Conservation (phyloP, 2,888 invertebrate genomes). For the Xestobium rufovillosum region DNA sequence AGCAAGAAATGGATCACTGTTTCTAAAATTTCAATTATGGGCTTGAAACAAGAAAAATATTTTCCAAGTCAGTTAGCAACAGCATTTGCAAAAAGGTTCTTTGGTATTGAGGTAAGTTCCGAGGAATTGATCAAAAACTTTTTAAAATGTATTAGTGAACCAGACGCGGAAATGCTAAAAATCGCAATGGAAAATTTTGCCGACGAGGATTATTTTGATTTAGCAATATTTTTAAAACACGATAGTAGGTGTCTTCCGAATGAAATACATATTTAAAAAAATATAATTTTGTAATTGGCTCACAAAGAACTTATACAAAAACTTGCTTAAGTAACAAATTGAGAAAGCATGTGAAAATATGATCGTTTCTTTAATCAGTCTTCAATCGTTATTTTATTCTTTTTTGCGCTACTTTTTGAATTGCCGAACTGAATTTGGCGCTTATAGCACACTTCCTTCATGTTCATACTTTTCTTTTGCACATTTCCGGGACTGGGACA, state of each 20-base stretch:
- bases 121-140: constrained; percentile 15
- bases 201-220: constrained; percentile 10
- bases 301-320: constrained; percentile 16
- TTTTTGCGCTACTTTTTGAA: no score
- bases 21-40: no score
- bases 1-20: no score
- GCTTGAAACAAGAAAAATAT: no score
- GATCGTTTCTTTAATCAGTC: no score
- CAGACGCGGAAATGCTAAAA: constrained; percentile 12
- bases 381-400: no score
- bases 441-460: no score
- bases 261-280: constrained; percentile 12
- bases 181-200: constrained; percentile 13
- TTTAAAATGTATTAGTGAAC: constrained; percentile 12
- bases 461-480: no score
- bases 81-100: constrained; percentile 14
- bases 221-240: constrained; percentile 14
- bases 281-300: constrained; percentile 12
- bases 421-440: no score
- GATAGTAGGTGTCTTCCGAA: constrained; percentile 13
- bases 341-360: no score
- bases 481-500: no score
- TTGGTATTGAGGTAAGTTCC: constrained; percentile 9
- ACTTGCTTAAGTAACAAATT: constrained; percentile 13
- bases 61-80: constrained; percentile 16